phyloP scores from a whole-genome alignment of 2,888 invertebrate genomes.

The Scotopteryx bipunctaria region DNA sequence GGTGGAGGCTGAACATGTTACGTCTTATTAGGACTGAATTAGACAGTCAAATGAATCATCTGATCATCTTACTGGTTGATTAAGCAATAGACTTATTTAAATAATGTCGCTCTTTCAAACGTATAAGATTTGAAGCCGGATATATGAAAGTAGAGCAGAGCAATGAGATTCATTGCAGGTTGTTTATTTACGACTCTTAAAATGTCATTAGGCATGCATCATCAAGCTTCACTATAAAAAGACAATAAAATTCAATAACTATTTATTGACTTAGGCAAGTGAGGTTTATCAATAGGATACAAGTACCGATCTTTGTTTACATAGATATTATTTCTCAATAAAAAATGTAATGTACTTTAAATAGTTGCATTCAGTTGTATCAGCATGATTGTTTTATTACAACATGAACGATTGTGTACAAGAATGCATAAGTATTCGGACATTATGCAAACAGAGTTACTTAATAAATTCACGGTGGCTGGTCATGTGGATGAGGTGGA shows the following conservation, averaged over 20 bases:
- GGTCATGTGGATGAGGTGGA: slow-evolving; percentile 52
- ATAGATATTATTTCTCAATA: not conserved
- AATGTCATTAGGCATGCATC: too few species aligned
- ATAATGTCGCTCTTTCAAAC: slow-evolving; percentile 8
- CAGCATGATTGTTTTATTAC: slow-evolving; percentile 17
- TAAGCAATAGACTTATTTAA: slow-evolving; percentile 34
- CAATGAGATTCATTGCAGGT: too few species aligned
- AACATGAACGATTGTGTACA: slow-evolving; percentile 26
- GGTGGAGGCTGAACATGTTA: slow-evolving; percentile 2
- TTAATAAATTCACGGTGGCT: slow-evolving; percentile 56
- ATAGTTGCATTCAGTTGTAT: slow-evolving; percentile 22
- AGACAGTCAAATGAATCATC: slow-evolving; percentile 13
- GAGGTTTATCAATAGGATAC: too few species aligned
- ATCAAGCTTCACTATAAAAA: too few species aligned
- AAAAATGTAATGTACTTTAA: slow-evolving; percentile 25
- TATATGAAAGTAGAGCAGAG: slow-evolving; percentile 24
- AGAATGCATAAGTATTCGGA: slow-evolving; percentile 34
- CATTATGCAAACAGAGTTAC: slow-evolving; percentile 53
- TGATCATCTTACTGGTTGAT: slow-evolving; percentile 23
- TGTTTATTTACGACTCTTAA: too few species aligned
- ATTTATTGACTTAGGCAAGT: not conserved
- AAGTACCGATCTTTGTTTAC: not conserved
- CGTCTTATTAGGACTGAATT: slow-evolving; percentile 12
- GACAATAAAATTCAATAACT: too few species aligned
- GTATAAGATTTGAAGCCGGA: slow-evolving; percentile 31